Evolutionary conservation across 1,140 invertebrate species (phyloP), one percentile per base, ranked within the genome.

Genomic region (Euwallacea similis): DNA sequence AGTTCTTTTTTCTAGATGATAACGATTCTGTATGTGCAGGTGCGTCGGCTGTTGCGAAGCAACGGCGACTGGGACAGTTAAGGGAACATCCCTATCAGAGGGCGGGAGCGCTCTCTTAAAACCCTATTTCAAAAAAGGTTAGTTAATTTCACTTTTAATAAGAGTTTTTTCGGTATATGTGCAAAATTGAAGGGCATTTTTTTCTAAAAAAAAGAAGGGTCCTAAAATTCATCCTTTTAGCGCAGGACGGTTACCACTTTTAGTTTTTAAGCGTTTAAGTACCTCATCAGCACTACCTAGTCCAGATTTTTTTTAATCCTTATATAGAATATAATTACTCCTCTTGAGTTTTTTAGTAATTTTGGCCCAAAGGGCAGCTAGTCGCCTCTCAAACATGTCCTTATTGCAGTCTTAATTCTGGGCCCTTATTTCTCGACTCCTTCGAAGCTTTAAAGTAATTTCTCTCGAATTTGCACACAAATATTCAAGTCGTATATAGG

Each of bases 31-130:
- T 79, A 69, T 84, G 81, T 81, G 81, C 80, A 83, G 86, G 86
- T 84, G 84, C 87, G 85, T 88, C 88, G 86, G 90, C 91, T 86
- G 90, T 88, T 84, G 88, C 87, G 76, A 90, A 89, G 84, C 87
- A 90, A 83, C 87, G 88, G 81, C 88, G 90, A 85, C 86, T 92
- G 85, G 88, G 89, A 87, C 90, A 91, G 85, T 89, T 92, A 83
- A 88, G 91, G 87, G 93, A 95, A 85, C 93, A 95, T 88, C 93
- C 93, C 85, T 95, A 95, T 88, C 92, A 94, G 89, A 93, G 93
- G 87, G 91, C 92, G 82, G 92, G 90, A 83, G 89, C 91, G 85
- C 88, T 90, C 82, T 89, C 89, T 83, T 90, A 86, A 87, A 33
- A 56, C 60, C 70, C 74, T 69, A 66, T 74, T 63, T 70, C 46